A percentile compares a stretch with the other conserved stretches of the same genome.
These are phyloP conservation scores for Otis tarda DNA, from an alignment of 2,113 vertebrate species.

Conservation along the genomic window DNA sequence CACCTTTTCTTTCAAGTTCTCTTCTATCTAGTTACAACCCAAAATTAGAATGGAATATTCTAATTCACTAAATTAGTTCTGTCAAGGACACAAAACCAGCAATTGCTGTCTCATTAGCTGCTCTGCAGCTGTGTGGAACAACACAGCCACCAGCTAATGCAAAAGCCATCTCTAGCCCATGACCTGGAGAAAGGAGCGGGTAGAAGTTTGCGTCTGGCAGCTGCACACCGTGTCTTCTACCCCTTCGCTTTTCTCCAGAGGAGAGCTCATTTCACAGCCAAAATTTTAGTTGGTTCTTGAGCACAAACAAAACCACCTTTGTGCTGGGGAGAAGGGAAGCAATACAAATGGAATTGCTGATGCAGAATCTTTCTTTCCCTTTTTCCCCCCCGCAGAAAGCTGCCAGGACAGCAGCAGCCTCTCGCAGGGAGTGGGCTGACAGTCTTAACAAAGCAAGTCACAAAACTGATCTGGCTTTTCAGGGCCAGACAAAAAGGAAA, in stretches of 20 bases:
- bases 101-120: background rate
- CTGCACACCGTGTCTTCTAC: background rate
- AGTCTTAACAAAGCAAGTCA: constrained; percentile 29
- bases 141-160: background rate
- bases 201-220: background rate
- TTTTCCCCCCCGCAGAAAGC: background rate
- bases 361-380: constrained; percentile 10
- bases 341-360: constrained; percentile 14
- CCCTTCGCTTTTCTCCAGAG: background rate
- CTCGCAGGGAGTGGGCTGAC: background rate
- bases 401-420: background rate
- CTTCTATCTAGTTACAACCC: background rate
- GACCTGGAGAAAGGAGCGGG: background rate
- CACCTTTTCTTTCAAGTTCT: background rate
- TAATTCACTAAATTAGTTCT: background rate
- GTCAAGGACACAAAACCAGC: background rate
- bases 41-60: background rate
- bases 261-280: constrained; percentile 24
- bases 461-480: constrained; percentile 41
- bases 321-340: constrained; percentile 7
- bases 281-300: constrained; percentile 21
- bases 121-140: background rate
- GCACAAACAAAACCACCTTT: constrained; percentile 58
- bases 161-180: background rate
- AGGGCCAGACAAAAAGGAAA: constrained; percentile 31